Evolutionary conservation across 2,888 invertebrate genomes (phyloP), one percentile per base, ranked within the genome.

Genomic region (Campaea margaritaria): DNA sequence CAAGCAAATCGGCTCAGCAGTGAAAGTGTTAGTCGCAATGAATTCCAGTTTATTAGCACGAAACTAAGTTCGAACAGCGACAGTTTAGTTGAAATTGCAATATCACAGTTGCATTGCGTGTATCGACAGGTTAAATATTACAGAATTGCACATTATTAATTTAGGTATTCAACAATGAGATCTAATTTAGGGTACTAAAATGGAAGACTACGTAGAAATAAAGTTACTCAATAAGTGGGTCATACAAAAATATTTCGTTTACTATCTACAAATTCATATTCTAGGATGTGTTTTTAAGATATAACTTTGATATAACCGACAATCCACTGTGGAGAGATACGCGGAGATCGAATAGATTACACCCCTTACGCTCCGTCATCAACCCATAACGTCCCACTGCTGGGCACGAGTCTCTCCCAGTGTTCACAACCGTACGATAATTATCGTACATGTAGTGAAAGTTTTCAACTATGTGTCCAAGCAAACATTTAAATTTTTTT

Each of bases 151-250:
- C 43, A 44, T 53, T 45, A 21, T 28, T 45, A 21, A 62, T 62
- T 56, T 51, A 47, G 46, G 50, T 63, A 63, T 55, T 66, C 67
- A 57, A 76, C 75, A 75, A 78, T 86, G 87, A 86, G 87, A 86
- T 87, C 87, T 83, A 82, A 74, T 74, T 77, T 84, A 85, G 76
- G 79, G 76, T 80, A 78, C 75, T 76, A 78, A n/a, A 67, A 78
- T 86, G 86, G 86, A 86, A 86, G 86, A 86, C 87, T 84, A 86
- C 82, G 73, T 66, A 72, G 67, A 70, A 71, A 52, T 46, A 57
- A 58, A 36, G 4, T 50, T 11, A 50, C 54, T 57, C 38, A 43
- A 57, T 31, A 58, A 51, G 48, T 61, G 59, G 41, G 39, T 59
- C 50, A 66, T 69, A 69, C 59, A 69, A 69, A 69, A 69, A 69